A percentile compares a stretch with the other conserved stretches of the same genome.
Conservation (phyloP, 2,113 vertebrate species). For the Mormyrus lacerda region DNA sequence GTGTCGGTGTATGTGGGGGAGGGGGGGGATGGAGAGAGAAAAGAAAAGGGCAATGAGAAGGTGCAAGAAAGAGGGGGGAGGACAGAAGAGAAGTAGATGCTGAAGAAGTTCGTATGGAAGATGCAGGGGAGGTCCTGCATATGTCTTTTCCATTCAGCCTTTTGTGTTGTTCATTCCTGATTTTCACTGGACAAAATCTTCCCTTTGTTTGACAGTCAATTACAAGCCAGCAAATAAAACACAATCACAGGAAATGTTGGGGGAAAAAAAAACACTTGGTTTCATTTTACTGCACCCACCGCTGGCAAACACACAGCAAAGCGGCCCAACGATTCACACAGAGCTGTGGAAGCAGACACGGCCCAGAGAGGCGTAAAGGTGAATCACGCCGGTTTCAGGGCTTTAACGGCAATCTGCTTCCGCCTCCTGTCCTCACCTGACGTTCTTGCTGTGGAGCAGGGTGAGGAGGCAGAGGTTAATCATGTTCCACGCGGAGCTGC, state of each 20-base stretch:
- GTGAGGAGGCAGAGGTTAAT: constrained; percentile 80
- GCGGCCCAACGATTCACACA: background rate
- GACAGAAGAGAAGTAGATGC: background rate
- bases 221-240: background rate
- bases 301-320: background rate
- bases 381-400: background rate
- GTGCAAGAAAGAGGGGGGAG: background rate
- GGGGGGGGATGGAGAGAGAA: background rate
- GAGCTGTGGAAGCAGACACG: background rate
- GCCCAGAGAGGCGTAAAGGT: background rate
- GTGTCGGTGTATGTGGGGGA: fast-evolving
- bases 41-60: background rate
- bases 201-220: background rate
- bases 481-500: constrained; percentile 95
- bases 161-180: background rate
- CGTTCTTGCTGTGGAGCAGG: constrained; percentile 78
- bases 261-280: background rate
- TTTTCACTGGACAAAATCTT: background rate
- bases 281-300: background rate
- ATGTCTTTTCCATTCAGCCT: background rate
- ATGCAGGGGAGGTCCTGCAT: background rate
- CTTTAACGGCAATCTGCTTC: background rate
- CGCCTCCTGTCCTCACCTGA: constrained; percentile 67
- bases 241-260: background rate
- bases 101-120: background rate